Percentiles rank a stretch among this genome's conserved stretches.
Evolutionary conservation across 2,888 invertebrate species (phyloP).

Genomic region (Atherix ibis): DNA sequence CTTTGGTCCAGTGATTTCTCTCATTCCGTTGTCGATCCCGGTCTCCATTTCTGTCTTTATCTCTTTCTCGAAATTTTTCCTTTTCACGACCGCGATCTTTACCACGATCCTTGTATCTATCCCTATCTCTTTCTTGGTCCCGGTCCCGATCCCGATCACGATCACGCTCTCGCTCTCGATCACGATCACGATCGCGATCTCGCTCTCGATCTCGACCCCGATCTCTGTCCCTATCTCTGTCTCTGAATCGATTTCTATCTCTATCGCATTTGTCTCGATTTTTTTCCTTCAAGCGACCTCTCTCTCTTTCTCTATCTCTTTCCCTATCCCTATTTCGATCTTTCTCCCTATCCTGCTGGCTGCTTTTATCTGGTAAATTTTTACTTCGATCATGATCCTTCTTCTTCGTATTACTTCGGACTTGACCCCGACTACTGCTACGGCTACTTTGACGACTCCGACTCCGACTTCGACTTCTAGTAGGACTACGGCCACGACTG

Average conservation of each 20-base stretch:
- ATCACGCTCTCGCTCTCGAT: conserved; percentile 15
- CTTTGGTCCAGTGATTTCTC: too few relatives aligned
- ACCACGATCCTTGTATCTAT: conserved; percentile 11
- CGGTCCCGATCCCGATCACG: conserved; percentile 9
- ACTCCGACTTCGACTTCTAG: not conserved
- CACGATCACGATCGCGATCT: conserved; percentile 7
- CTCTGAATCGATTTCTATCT: not conserved
- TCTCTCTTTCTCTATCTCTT: conserved; percentile 1
- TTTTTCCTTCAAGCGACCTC: not conserved
- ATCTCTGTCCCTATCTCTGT: conserved; percentile 10
- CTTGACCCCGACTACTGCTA: not conserved
- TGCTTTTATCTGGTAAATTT: not conserved
- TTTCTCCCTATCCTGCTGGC: not conserved
- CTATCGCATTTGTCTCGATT: not conserved
- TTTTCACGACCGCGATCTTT: conserved; percentile 14
- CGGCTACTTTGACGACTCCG: not conserved
- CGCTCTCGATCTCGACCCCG: conserved; percentile 9
- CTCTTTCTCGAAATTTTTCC: too few relatives aligned
- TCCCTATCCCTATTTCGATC: not conserved
- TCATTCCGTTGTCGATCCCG: conserved; percentile 3
- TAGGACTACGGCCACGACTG: not conserved
- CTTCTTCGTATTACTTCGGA: not conserved
- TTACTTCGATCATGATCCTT: not conserved
- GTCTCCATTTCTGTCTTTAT: conserved; percentile 10
- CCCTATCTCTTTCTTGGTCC: conserved; percentile 7